Evolutionary conservation across 2,888 invertebrate genomes (phyloP).

Genomic region (Tiliacea aurago): DNA sequence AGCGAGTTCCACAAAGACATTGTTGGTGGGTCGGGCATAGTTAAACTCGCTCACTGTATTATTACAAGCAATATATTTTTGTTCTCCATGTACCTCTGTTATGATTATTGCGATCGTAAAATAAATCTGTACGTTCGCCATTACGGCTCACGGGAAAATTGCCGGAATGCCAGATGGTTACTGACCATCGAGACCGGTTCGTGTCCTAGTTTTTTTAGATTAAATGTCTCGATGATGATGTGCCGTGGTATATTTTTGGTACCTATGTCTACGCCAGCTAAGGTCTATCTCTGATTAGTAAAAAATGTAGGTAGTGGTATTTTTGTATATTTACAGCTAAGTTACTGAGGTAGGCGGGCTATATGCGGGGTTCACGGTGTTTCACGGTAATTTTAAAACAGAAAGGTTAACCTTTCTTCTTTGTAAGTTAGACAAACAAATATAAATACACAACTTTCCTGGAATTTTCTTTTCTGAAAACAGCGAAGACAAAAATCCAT

Average conservation of each 20-base stretch:
- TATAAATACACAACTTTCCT: background rate
- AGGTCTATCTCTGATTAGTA: no score
- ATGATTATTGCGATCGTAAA: slow-evolving; percentile 68
- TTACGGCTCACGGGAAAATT: slow-evolving; percentile 60
- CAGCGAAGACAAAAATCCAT: background rate
- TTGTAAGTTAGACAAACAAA: background rate
- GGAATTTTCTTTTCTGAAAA: background rate
- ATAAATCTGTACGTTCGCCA: slow-evolving; percentile 56
- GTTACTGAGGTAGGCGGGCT: background rate
- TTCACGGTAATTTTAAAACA: background rate
- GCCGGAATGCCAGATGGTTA: slow-evolving; percentile 62
- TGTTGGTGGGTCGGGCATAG: slow-evolving; percentile 39
- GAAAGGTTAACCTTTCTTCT: no score
- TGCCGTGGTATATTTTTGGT: background rate
- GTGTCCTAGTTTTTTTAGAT: slow-evolving; percentile 21
- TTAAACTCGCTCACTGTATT: slow-evolving; percentile 48
- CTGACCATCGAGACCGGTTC: slow-evolving; percentile 27
- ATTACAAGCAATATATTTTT: slow-evolving; percentile 58
- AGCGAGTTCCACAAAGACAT: slow-evolving; percentile 56
- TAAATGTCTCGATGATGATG: slow-evolving; percentile 7
- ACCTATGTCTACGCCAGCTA: background rate
- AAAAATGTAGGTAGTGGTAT: background rate
- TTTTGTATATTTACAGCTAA: no score
- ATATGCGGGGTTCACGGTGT: background rate
- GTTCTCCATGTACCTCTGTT: slow-evolving; percentile 54